These are phyloP conservation scores for Tetragnatha versicolor DNA, from an alignment of 1,140 invertebrate genomes.

Conservation along the genomic window DNA sequence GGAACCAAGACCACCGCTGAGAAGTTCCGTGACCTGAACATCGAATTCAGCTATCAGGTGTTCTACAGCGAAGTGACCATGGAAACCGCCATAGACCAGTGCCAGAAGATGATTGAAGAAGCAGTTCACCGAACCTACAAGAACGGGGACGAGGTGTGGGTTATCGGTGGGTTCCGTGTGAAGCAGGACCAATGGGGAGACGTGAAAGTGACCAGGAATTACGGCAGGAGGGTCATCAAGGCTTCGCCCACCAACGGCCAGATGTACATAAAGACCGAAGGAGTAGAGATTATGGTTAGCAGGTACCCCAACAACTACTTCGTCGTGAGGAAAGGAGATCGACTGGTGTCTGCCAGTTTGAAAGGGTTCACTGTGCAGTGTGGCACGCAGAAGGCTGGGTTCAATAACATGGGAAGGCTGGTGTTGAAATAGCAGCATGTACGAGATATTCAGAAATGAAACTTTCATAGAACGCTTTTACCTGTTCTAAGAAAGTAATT, in stretches of 20 bases:
- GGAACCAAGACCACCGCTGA: constrained; percentile 85
- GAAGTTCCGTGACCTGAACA: constrained; percentile 80
- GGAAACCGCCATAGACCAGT: not conserved
- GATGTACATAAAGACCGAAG: not conserved
- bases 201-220: constrained; percentile 12
- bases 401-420: constrained; percentile 14
- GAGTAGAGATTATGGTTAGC: constrained; percentile 8
- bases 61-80: constrained; percentile 1
- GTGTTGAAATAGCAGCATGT: constrained; percentile 5
- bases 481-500: too few relatives aligned
- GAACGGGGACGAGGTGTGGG: constrained; percentile 36
- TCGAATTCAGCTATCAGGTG: constrained; percentile 76
- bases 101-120: constrained; percentile 24
- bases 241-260: constrained; percentile 25
- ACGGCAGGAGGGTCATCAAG: not conserved
- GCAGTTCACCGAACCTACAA: constrained; percentile 17
- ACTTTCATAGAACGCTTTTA: too few relatives aligned
- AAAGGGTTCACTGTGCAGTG: constrained; percentile 20
- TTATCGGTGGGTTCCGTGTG: constrained; percentile 14
- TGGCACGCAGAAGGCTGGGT: constrained; percentile 38
- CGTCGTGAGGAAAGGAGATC: not conserved
- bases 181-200: constrained; percentile 45
- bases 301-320: constrained; percentile 42
- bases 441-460: too few relatives aligned
- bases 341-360: constrained; percentile 10